phyloP scores from a whole-genome alignment of 2,888 invertebrate genomes.

The Periphyllus acericola region DNA sequence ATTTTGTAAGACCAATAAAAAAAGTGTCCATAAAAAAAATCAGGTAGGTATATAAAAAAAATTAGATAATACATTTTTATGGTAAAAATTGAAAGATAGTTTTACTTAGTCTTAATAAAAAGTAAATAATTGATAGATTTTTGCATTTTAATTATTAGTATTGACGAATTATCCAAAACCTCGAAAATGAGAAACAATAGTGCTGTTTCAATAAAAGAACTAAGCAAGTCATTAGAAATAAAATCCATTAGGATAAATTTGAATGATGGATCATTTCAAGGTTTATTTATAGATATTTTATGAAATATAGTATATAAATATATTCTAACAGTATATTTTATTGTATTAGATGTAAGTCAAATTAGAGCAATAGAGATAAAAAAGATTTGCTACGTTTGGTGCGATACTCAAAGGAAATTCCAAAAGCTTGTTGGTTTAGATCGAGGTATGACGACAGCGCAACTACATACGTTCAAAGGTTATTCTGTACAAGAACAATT shows the following conservation, averaged over 20 bases:
- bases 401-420: slow-evolving; percentile 68
- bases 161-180: slow-evolving; percentile 7
- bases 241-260: slow-evolving; percentile 63
- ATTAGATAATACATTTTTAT: neutral
- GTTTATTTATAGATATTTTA: slow-evolving; percentile 57
- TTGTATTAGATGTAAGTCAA: slow-evolving; percentile 64
- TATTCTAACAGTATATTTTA: neutral
- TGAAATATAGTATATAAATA: neutral
- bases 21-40: slow-evolving; percentile 66
- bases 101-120: neutral
- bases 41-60: slow-evolving; percentile 65
- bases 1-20: slow-evolving; percentile 69
- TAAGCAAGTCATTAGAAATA: neutral
- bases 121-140: neutral
- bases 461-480: slow-evolving; percentile 64
- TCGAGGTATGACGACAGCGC: slow-evolving; percentile 64
- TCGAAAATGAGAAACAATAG: neutral
- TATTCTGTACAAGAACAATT: slow-evolving; percentile 64
- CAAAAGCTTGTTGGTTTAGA: slow-evolving; percentile 69
- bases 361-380: slow-evolving; percentile 70
- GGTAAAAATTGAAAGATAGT: neutral
- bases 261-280: slow-evolving; percentile 64
- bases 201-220: slow-evolving; percentile 42
- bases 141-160: neutral
- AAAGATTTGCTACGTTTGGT: slow-evolving; percentile 72